Conservation (phyloP, 2,113 vertebrate genomes). For the Prionailurus viverrinus region DNA sequence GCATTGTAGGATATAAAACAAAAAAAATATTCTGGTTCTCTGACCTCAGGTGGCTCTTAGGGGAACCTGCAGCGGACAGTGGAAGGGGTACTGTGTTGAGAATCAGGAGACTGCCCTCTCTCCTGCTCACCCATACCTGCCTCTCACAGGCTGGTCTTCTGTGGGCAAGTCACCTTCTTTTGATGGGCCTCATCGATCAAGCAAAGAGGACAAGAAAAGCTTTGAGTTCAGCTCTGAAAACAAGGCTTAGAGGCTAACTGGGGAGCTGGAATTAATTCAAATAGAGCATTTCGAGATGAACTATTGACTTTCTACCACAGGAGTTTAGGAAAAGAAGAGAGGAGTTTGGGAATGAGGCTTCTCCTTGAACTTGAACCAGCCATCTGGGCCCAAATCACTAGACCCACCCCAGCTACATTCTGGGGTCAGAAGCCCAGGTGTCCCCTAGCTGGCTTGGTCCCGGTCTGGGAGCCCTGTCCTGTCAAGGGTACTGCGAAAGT, state of each 20-base stretch:
- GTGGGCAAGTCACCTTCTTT: background rate
- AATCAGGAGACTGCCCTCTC: background rate
- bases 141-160: accelerated
- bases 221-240: background rate
- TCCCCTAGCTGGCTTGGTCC: background rate
- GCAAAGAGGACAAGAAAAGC: background rate
- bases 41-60: background rate
- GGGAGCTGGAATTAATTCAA: background rate
- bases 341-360: background rate
- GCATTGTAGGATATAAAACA: background rate
- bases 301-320: background rate
- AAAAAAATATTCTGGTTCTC: background rate
- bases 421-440: background rate
- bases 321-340: background rate
- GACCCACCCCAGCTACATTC: background rate
- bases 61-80: background rate
- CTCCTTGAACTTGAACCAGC: background rate
- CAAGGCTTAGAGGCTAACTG: background rate
- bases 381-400: background rate
- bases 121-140: too few relatives aligned
- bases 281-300: background rate
- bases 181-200: background rate
- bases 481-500: background rate
- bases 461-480: background rate
- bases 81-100: background rate